Base-by-base conservation (phyloP, 2,797 vertebrate genomes). In the Selene dorsalis region DNA sequence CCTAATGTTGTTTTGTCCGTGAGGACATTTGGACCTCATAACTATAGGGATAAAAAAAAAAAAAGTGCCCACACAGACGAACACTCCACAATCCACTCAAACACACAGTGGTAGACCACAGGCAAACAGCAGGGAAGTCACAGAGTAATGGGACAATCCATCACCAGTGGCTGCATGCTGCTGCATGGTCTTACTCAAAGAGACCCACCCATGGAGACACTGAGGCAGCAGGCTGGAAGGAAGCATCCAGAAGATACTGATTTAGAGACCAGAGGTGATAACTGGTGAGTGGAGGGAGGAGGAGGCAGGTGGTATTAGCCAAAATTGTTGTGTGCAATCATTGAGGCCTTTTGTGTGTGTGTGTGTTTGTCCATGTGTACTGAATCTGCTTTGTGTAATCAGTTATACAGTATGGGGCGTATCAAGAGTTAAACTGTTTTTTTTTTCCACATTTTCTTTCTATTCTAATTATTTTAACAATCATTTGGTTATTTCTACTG, bases 81-180 rank as follows among this genome's bases (percentile, higher is more conserved):
- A 84, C 39, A 68, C 66, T 61, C 57, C 50, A 62, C 71, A 77
- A 69, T 72, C 81, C 70, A 67, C 79, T 80, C 55, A 47, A 68
- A 64, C 72, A 73, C 85, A 83, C 73, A 83, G 70, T 74, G 75
- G 71, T 83, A 65, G 82, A 89, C 85, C 74, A 86, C 77, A 75
- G 84, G 71, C 80, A 81, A 88, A 89, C 88, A 88, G 89, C 84
- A 69, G 84, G 85, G 83, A 91, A 93, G 89, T 92, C 77, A 66
- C 79, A 83, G 81, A 84, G 84, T 94, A 94, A 94, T 92, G 88
- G 92, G 79, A 88, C 89, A 88, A 94, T 94, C 90, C 81, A 93
- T 94, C 93, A 94, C 82, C 76, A 69, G 84, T 18, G 74, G 83
- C 83, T 84, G 84, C 86, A 80, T 69, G 85, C 83, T 82, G 84